These are phyloP conservation scores for Yponomeuta cagnagella DNA, from an alignment of 2,888 invertebrate species.

Conservation along the genomic window DNA sequence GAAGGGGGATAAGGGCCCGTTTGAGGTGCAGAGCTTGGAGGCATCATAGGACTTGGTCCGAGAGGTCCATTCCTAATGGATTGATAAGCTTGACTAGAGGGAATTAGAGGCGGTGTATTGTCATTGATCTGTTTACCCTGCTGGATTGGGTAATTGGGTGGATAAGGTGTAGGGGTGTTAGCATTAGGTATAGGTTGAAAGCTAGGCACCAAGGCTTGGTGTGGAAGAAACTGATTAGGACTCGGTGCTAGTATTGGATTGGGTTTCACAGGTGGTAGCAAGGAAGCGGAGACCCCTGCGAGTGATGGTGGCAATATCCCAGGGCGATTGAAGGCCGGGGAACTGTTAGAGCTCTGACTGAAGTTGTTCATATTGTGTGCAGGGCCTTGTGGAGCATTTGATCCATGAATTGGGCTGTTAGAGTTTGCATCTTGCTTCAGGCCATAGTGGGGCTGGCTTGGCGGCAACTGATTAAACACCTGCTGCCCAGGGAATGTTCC, in stretches of 20 bases:
- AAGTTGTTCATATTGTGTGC: conserved; percentile 48
- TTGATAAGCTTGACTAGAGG: conserved; percentile 60
- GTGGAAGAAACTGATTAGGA: conserved; percentile 31
- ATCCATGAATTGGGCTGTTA: conserved; percentile 46
- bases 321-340: conserved; percentile 63
- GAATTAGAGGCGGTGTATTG: conserved; percentile 59
- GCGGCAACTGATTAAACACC: conserved; percentile 45
- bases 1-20: conserved; percentile 6
- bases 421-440: conserved; percentile 60
- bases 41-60: conserved; percentile 12
- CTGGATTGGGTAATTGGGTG: conserved; percentile 38
- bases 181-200: conserved; percentile 36
- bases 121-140: conserved; percentile 54
- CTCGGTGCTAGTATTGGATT: conserved; percentile 21
- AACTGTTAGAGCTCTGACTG: conserved; percentile 57
- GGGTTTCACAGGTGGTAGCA: conserved; percentile 33
- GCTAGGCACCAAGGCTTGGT: conserved; percentile 38
- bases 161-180: conserved; percentile 41
- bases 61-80: conserved; percentile 54
- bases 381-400: conserved; percentile 32
- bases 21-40: conserved; percentile 4
- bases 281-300: conserved; percentile 43
- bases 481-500: conserved; percentile 42
- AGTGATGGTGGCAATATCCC: conserved; percentile 39
- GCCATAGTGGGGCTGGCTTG: conserved; percentile 47